Percentiles rank a stretch among this genome's conserved stretches.
Evolutionary conservation across 2,797 vertebrate species (phyloP).

Genomic region (Tadarida brasiliensis): DNA sequence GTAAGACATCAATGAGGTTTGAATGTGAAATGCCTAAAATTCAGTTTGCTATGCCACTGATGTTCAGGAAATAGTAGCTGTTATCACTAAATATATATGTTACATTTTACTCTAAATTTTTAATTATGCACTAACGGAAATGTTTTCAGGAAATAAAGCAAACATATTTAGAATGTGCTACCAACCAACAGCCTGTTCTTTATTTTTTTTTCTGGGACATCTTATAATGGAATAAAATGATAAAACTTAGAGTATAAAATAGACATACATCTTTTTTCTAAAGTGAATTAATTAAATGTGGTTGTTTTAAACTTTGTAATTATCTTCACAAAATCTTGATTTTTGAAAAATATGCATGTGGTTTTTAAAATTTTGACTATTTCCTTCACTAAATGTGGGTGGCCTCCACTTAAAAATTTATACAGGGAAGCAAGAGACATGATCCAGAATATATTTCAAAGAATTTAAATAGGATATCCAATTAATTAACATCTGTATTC

Average conservation of each 20-base stretch:
- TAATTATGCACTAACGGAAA: background rate
- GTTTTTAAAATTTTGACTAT: slow-evolving; percentile 54
- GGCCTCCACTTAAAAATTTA: slow-evolving; percentile 63
- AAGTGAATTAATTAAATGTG: slow-evolving; percentile 60
- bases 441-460: slow-evolving; percentile 68
- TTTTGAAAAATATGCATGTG: slow-evolving; percentile 57
- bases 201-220: background rate
- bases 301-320: slow-evolving; percentile 51
- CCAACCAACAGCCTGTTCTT: background rate
- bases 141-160: slow-evolving; percentile 48
- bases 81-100: slow-evolving; percentile 9
- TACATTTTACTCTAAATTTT: background rate
- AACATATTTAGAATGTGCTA: background rate
- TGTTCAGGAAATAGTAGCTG: background rate
- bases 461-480: slow-evolving; percentile 70
- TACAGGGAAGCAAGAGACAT: slow-evolving; percentile 50
- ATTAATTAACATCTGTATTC: slow-evolving; percentile 78
- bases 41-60: background rate
- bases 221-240: slow-evolving; percentile 49
- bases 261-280: background rate
- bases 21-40: background rate
- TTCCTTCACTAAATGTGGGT: slow-evolving; percentile 56
- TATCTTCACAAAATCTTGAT: slow-evolving; percentile 67
- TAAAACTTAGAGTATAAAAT: slow-evolving; percentile 12
- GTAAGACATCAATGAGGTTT: background rate